Base-by-base conservation (phyloP, 2,888 invertebrate genomes). In the Chrysomela aeneicollis region DNA sequence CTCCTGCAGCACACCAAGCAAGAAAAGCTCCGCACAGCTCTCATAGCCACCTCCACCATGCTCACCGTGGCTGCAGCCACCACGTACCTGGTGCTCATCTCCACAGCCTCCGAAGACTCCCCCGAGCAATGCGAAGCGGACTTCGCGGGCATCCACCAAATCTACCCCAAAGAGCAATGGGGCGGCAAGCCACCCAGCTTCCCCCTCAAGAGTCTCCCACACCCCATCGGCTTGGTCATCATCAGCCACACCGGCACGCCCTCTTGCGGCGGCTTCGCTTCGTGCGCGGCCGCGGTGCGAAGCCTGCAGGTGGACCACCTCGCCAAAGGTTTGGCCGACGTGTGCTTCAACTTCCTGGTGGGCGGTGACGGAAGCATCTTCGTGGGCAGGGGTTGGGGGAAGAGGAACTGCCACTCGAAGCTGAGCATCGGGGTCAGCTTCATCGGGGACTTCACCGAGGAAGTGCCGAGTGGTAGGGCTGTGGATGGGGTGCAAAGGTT, bases 291-390 rank as follows among this genome's bases (percentile, higher is more conserved):
- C 19, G 79, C 81, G 37, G 82, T 85, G 37, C 85, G 86, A 73
- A 79, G 82, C 60, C 77, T 83, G 6, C 84, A 86, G 50, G 81
- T 84, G 61, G 78, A 79, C 1, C 79, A 81, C 65, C 78, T 55
- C 2, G 58, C 58, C 1, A 9, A 49, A 1, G 63, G 65, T 12
- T 77, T 82, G 59, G 81, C 82, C 2, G 86, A 87, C 74, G 84
- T 87, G 55, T 81, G 78, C 2, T 83, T 82, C 69, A 83, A 81
- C 70, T 86, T 85, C 68, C 71, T 87, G 70, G 82, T 67, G 1
- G 94, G 92, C 0, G 93, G 92, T 6, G 92, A 93, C 76, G 93
- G 92, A 0, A 90, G 88, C 0, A 92, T 88, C 0, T 93, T 92
- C 77, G 87, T 86, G 68, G 92, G 91, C 0, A 87, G 92, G 2